A percentile compares a stretch with the other conserved stretches of the same genome.
Conservation (phyloP, 1,140 invertebrate genomes). For the Orchesella cincta region DNA sequence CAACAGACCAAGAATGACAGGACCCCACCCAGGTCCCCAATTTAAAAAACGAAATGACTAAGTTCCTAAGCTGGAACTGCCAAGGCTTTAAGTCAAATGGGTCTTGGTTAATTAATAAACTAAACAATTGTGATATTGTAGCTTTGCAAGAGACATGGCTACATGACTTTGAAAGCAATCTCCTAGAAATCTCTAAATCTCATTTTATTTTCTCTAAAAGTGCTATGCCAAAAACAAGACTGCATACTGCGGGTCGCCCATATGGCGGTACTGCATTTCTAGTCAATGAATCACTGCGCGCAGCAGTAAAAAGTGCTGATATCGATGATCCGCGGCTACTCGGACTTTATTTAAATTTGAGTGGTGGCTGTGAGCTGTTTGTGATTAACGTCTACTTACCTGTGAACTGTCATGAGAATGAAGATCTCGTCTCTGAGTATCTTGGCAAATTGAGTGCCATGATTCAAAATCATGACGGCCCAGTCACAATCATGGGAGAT, state of each 20-base stretch:
- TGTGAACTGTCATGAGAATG: neutral
- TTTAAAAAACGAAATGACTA: neutral
- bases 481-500: neutral
- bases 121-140: neutral
- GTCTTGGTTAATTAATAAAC: neutral
- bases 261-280: neutral
- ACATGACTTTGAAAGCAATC: neutral
- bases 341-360: neutral
- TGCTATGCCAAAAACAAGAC: neutral
- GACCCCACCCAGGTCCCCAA: neutral
- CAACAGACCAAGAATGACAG: neutral
- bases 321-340: neutral
- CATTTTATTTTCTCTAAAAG: neutral
- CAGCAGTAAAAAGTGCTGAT: neutral
- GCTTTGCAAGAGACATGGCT: slow-evolving; percentile 3
- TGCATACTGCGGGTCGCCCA: neutral
- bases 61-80: neutral
- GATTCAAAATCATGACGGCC: neutral
- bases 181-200: neutral
- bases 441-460: neutral
- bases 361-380: neutral
- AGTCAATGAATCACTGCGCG: neutral
- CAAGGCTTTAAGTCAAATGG: neutral
- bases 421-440: neutral
- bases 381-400: neutral